Base-by-base conservation (phyloP, 2,888 invertebrate genomes). In the Micropterix aruncella region DNA sequence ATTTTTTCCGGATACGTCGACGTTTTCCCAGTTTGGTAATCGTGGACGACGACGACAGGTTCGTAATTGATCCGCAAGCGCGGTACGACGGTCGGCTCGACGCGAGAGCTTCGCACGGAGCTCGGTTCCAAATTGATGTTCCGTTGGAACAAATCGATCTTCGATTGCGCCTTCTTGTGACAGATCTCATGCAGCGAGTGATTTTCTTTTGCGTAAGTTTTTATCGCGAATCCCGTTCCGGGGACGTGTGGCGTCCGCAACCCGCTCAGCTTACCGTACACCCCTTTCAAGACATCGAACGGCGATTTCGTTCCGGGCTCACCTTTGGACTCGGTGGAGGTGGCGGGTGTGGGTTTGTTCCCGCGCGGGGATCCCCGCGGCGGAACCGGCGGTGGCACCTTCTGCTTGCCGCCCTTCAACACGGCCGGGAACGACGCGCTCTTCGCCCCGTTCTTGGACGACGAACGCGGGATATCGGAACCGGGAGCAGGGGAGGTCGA, bases 301-400 rank as follows among this genome's bases (percentile, higher is more conserved):
- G 64, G 60, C 52, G 37, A 9, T 36, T 42, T 42, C 9, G 15
- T 14, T 9, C 36, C n/a, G n/a, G 7, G 27, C 7, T 27, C 12
- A 27, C 27, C 12, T 27, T 27, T 12, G 7, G 27, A 12, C 12
- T 27, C 12, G 5, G 27, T 27, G 12, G 27, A 12, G 27, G 60
- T 45, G 66, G 64, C 9, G 65, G 54, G 53, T 64, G 66, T 5
- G 12, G 5, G 5, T 12, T 27, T 66, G 62, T 76, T 77, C 46
- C 70, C 64, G 61, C 80, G 80, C 38, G 83, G 84, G 18, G 84
- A 83, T 46, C 87, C 87, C 55, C 90, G 72, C 2, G 90, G 90
- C 44, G 90, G 90, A 43, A 91, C 90, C 16, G 91, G 91, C 44
- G 91, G 91, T 38, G 90, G 90, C 37, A 89, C 79, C 63, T 84